phyloP scores from a whole-genome alignment of 1,140 invertebrate species.

The Brachionus rotundiformis region DNA sequence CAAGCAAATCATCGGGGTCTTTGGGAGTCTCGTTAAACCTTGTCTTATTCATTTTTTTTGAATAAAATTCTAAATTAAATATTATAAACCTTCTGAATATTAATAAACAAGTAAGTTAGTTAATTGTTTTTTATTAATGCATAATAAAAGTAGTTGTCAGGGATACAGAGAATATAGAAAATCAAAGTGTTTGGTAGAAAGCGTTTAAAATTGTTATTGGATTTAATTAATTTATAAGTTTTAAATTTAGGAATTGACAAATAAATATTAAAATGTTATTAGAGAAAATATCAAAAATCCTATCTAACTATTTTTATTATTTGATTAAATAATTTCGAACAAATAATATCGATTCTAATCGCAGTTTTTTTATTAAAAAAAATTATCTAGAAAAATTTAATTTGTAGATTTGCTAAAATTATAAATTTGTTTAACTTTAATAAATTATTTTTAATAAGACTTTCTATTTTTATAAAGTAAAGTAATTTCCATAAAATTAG shows the following conservation, averaged over 20 bases:
- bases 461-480: no score
- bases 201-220: not conserved
- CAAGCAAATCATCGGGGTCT: slow-evolving; percentile 9
- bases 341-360: no score
- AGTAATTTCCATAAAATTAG: no score
- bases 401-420: no score
- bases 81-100: slow-evolving; percentile 11
- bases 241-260: not conserved
- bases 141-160: not conserved
- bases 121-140: slow-evolving; percentile 26
- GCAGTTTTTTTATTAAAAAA: no score
- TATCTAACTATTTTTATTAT: no score
- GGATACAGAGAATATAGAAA: not conserved
- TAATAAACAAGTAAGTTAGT: slow-evolving; percentile 8
- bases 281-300: not conserved
- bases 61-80: not conserved
- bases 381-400: no score
- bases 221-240: not conserved
- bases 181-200: not conserved
- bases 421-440: no score
- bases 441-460: no score
- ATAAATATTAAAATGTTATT: not conserved
- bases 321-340: no score
- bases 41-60: slow-evolving; percentile 30
- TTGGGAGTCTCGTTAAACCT: slow-evolving; percentile 13